A percentile compares a stretch with the other conserved stretches of the same genome.
These are phyloP conservation scores for Sprattus sprattus DNA, from an alignment of 2,113 vertebrate species.

Conservation along the genomic window DNA sequence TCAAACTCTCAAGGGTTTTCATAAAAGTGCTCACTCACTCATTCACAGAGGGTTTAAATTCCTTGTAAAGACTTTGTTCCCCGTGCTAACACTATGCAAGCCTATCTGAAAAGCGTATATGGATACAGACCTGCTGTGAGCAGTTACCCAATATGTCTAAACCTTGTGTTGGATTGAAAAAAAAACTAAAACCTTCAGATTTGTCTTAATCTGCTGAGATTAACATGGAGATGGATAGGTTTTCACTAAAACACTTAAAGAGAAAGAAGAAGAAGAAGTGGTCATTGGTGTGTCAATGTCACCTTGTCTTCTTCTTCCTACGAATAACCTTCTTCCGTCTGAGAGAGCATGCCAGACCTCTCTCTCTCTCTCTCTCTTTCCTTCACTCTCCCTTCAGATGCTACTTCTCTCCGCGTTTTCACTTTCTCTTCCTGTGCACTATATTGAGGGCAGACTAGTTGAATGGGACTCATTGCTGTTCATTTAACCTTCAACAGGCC, in stretches of 20 bases:
- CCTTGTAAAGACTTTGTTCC: too few relatives aligned
- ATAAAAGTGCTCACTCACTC: too few relatives aligned
- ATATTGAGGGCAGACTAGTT: neutral
- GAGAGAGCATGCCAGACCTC: neutral
- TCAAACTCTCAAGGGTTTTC: too few relatives aligned
- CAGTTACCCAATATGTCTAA: too few relatives aligned
- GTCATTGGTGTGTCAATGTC: slow-evolving; percentile 11
- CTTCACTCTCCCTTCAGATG: neutral
- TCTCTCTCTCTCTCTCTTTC: neutral
- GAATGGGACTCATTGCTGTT: neutral
- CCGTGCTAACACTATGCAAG: too few relatives aligned
- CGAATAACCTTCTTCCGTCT: neutral
- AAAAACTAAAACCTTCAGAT: too few relatives aligned
- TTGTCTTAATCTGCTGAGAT: neutral
- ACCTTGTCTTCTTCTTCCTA: slow-evolving; percentile 4
- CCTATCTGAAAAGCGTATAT: too few relatives aligned
- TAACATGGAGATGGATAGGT: neutral
- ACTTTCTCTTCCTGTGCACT: neutral
- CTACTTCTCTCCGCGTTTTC: neutral
- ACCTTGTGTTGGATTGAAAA: too few relatives aligned
- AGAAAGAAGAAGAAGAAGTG: too few relatives aligned
- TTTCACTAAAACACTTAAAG: too few relatives aligned
- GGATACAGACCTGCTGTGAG: too few relatives aligned
- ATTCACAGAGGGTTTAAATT: too few relatives aligned
- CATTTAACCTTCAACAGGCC: neutral